Evolutionary conservation across 2,797 vertebrate genomes (phyloP).

Genomic region (Crenuchus spilurus): DNA sequence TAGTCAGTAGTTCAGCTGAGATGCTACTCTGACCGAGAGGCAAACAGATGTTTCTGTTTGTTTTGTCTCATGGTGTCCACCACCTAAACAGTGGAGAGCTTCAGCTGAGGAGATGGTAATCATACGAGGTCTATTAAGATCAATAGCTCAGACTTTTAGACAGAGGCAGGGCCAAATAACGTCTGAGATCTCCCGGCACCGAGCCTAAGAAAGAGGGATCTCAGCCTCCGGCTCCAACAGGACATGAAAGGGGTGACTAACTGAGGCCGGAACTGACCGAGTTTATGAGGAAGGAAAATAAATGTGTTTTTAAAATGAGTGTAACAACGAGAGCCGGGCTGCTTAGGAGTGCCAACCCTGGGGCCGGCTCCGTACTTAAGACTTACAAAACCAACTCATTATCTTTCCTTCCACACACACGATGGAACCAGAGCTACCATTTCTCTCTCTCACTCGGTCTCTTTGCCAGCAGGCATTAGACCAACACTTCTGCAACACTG

Average conservation of each 20-base stretch:
- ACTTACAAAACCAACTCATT: constrained; percentile 81
- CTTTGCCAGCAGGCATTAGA: constrained; percentile 80
- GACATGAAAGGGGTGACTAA: constrained; percentile 55
- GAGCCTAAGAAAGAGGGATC: neutral
- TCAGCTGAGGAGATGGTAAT: neutral
- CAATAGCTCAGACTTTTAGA: neutral
- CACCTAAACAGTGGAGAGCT: neutral
- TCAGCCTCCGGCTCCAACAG: neutral
- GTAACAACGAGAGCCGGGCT: constrained; percentile 71
- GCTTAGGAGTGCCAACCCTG: constrained; percentile 71
- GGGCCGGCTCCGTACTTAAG: constrained; percentile 78
- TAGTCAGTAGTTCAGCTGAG: neutral
- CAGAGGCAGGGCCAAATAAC: neutral
- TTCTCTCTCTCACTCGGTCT: constrained; percentile 55
- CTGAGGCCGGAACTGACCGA: constrained; percentile 27
- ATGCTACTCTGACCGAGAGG: neutral
- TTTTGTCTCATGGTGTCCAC: neutral
- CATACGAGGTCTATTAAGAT: neutral
- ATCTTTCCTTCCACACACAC: constrained; percentile 77
- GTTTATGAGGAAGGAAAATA: constrained; percentile 40
- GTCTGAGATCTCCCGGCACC: neutral
- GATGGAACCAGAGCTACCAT: constrained; percentile 69
- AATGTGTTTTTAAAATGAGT: constrained; percentile 74
- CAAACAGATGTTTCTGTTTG: neutral
- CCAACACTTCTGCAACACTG: constrained; percentile 78